These are phyloP conservation scores for Percina caprodes DNA, from an alignment of 2,113 vertebrate genomes.

Conservation along the genomic window DNA sequence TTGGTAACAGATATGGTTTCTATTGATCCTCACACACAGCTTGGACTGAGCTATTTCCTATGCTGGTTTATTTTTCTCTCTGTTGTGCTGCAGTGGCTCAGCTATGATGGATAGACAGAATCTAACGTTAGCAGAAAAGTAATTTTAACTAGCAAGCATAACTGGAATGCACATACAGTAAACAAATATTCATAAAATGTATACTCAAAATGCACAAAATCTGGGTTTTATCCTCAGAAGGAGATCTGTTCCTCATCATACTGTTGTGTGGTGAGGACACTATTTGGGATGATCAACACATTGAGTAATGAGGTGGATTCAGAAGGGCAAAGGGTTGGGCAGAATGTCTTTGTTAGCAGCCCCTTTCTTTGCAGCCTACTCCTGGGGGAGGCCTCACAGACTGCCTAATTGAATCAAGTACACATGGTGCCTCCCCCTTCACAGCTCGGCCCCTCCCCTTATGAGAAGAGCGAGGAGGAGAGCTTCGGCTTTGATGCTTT, in stretches of 20 bases:
- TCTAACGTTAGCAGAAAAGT: background rate
- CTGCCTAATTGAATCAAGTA: constrained; percentile 94
- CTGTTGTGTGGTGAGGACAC: constrained; percentile 19
- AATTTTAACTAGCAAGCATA: background rate
- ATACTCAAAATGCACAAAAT: background rate
- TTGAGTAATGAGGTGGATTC: constrained; percentile 85
- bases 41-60: constrained; percentile 23
- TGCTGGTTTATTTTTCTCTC: constrained; percentile 4
- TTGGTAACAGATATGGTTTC: constrained; percentile 66
- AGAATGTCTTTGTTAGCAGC: constrained; percentile 88
- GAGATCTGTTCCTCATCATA: constrained; percentile 29
- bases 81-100: background rate
- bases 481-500: constrained; percentile 77
- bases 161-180: background rate
- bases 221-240: background rate
- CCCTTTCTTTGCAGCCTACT: constrained; percentile 63
- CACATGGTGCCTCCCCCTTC: constrained; percentile 74
- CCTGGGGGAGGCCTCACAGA: constrained; percentile 89
- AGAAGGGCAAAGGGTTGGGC: constrained; percentile 68
- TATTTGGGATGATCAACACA: constrained; percentile 78
- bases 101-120: background rate
- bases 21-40: constrained; percentile 45
- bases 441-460: constrained; percentile 70
- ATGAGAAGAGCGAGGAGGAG: constrained; percentile 50
- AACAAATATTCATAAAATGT: background rate